A percentile compares a stretch with the other conserved stretches of the same genome.
phyloP scores from a whole-genome alignment of 2,888 invertebrate species.

The Bugula neritina region DNA sequence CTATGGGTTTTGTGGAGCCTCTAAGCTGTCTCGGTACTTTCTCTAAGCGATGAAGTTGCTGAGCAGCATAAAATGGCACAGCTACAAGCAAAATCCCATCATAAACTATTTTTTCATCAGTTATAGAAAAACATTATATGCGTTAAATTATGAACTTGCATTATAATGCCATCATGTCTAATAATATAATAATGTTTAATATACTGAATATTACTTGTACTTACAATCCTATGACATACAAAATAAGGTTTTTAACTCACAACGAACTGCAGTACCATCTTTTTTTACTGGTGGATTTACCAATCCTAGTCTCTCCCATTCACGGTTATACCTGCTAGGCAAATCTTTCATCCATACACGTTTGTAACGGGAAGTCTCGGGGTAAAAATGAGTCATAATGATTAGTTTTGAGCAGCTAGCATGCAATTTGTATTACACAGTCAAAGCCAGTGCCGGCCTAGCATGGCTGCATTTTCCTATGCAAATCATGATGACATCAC shows the following conservation, averaged over 20 bases:
- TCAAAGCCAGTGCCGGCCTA: constrained; percentile 9
- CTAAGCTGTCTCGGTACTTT: constrained; percentile 16
- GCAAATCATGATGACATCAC: background rate
- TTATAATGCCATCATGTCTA: no score
- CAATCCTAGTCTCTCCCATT: background rate
- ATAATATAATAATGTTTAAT: no score
- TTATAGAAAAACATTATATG: no score
- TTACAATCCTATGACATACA: no score
- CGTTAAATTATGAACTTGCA: no score
- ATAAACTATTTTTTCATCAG: no score
- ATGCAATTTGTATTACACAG: background rate
- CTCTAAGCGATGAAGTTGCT: constrained; percentile 13
- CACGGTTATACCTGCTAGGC: background rate
- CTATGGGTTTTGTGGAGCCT: constrained; percentile 21
- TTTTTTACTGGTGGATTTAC: constrained; percentile 19
- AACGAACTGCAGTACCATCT: constrained; percentile 4
- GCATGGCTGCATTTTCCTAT: background rate
- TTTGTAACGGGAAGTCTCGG: background rate
- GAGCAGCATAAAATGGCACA: constrained; percentile 26
- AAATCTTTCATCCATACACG: constrained; percentile 14
- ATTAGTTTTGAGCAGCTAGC: background rate
- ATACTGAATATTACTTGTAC: no score
- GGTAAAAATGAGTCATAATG: constrained; percentile 13
- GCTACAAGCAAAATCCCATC: constrained; percentile 6
- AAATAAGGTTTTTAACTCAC: no score